Conservation (phyloP, 2,797 vertebrate species). For the Enoplosus armatus region DNA sequence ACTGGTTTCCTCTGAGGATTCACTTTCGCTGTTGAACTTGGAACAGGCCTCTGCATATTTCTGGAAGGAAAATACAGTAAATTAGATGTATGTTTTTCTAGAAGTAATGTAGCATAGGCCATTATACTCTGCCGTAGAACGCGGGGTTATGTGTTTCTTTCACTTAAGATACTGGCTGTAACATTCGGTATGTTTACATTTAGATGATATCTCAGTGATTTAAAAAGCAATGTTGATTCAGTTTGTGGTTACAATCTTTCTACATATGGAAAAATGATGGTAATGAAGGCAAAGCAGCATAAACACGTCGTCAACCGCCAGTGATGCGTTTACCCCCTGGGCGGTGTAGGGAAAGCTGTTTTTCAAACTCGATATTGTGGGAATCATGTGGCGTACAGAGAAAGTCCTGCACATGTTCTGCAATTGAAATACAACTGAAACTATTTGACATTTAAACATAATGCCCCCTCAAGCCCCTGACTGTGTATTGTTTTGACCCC, state of each 20-base stretch:
- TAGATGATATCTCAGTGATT: conserved; percentile 38
- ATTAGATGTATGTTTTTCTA: conserved; percentile 59
- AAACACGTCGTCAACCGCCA: conserved; percentile 35
- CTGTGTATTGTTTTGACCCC: background rate
- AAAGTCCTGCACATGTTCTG: background rate
- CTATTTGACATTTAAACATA: conserved; percentile 13
- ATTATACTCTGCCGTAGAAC: conserved; percentile 2
- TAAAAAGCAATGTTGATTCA: conserved; percentile 17
- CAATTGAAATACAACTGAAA: conserved; percentile 11
- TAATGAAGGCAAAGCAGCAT: conserved; percentile 34
- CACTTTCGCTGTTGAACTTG: conserved; percentile 65
- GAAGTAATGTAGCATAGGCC: conserved; percentile 29
- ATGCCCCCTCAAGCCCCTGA: background rate
- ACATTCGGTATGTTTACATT: conserved; percentile 58
- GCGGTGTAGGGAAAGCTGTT: conserved; percentile 5
- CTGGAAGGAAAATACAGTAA: conserved; percentile 58
- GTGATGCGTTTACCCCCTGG: conserved; percentile 12
- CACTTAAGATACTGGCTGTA: conserved; percentile 36
- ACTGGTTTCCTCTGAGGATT: conserved; percentile 41
- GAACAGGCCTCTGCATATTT: conserved; percentile 56
- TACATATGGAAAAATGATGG: conserved; percentile 4
- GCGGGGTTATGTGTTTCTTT: conserved; percentile 12
- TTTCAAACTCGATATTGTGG: conserved; percentile 20
- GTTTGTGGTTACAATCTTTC: conserved; percentile 28
- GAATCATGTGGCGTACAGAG: conserved; percentile 8